Base-by-base conservation (phyloP, 1,140 invertebrate genomes). In the Matsumurasca onukii region DNA sequence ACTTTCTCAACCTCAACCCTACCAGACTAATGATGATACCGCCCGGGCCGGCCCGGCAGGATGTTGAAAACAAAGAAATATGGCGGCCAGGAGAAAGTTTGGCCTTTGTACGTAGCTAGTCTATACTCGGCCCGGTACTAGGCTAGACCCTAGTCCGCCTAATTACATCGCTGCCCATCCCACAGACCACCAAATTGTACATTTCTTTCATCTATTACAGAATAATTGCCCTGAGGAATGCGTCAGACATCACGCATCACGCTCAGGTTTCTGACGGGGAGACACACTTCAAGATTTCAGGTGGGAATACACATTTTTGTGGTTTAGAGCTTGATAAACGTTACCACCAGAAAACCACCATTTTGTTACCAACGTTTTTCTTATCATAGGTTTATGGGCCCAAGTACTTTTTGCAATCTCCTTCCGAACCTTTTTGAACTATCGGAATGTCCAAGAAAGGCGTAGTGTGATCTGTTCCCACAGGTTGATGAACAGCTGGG, bases 1-100 rank as follows among this genome's bases (percentile, higher is more conserved):
- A 39, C 34, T 39, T 39, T 24, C 55, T 59, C 24, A 3, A 27
- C 55, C 49, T 13, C 22, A 12, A n/a, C 22, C 25, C 55, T 22
- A 5, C 55, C 49, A 52, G 12, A 52, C 49, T 52, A 52, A 52
- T 52, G 49, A 52, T 52, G 49, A 52, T 52, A 39, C 34, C 34
- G 34, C 5, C n/a, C n/a, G n/a, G n/a, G n/a, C n/a, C n/a, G n/a
- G n/a, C 5, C 49, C 20, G 49, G 20, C 9, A 12, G 49, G 49
- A 52, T 22, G 49, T 52, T 27, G 55, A 59, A 39, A 29, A 59
- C 55, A 59, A 59, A 59, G 55, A 59, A 29, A 29, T 27, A 59
- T 22, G 49, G 55, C 55, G 24, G 55, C 22, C 5, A 27, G 55
- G 55, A 22, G 55, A 59, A 59, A 59, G 55, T 59, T 39, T 5